Conservation (phyloP, 1,140 invertebrate genomes). For the Nixonia krombeini region DNA sequence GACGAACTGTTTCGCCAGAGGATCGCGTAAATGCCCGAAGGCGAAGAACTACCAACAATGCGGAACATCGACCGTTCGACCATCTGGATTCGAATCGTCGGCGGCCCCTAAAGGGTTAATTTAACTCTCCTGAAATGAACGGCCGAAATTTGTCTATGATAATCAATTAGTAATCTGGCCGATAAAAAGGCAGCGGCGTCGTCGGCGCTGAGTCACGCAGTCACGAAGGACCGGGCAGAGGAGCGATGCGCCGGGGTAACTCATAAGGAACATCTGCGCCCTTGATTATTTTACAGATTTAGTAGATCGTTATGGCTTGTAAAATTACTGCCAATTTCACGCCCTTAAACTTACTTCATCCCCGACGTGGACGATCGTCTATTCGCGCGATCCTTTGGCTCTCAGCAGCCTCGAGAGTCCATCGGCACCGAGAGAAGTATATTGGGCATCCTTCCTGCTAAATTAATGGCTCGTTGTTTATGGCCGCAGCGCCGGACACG, state of each 20-base stretch:
- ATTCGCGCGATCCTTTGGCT: slow-evolving; percentile 37
- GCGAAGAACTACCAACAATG: too few species aligned
- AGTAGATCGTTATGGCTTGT: slow-evolving; percentile 73
- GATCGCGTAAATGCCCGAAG: too few species aligned
- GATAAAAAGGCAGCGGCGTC: slow-evolving; percentile 9
- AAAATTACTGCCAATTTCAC: slow-evolving; percentile 73
- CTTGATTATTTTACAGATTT: slow-evolving; percentile 73
- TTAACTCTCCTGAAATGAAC: too few species aligned
- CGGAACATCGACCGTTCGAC: too few species aligned
- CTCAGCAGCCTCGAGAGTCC: slow-evolving; percentile 18
- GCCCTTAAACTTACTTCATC: slow-evolving; percentile 70
- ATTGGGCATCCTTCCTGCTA: slow-evolving; percentile 66
- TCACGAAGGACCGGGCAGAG: slow-evolving; percentile 12
- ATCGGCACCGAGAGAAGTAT: slow-evolving; percentile 51
- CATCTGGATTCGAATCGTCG: too few species aligned
- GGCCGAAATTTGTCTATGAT: slow-evolving; percentile 29
- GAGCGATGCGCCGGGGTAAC: not conserved
- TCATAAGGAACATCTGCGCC: slow-evolving; percentile 66
- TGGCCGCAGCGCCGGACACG: slow-evolving; percentile 62
- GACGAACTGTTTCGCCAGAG: too few species aligned
- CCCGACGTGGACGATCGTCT: slow-evolving; percentile 29
- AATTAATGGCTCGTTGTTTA: slow-evolving; percentile 71
- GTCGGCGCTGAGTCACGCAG: slow-evolving; percentile 26
- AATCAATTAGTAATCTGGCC: slow-evolving; percentile 11
- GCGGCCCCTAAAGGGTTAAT: slow-evolving; percentile 13